Percentiles rank a stretch among this genome's conserved stretches.
phyloP scores from a whole-genome alignment of 2,797 vertebrate species.

The Anomalospiza imberbis region DNA sequence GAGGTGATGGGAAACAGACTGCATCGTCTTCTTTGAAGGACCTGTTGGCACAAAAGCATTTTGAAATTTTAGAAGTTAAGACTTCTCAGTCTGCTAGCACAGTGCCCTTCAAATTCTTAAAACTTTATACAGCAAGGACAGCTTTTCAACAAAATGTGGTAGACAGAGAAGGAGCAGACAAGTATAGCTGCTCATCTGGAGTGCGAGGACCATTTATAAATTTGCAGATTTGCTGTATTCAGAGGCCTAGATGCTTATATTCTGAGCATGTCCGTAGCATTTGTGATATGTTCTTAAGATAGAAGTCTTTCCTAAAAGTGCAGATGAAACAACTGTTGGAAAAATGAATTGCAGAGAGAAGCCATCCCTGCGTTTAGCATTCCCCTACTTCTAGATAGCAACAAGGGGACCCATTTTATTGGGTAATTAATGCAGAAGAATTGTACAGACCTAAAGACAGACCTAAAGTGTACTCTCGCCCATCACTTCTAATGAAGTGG shows the following conservation, averaged over 20 bases:
- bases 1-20: not conserved
- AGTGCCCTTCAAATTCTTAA: not conserved
- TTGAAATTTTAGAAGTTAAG: not conserved
- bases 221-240: not conserved
- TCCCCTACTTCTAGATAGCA: not conserved
- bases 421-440: not conserved
- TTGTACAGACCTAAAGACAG: not conserved
- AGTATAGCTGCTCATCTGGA: not conserved
- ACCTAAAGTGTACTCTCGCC: not conserved
- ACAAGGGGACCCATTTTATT: not conserved
- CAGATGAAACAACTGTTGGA: not conserved
- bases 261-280: not conserved
- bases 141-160: not conserved
- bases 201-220: not conserved
- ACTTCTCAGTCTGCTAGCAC: not conserved
- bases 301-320: not conserved
- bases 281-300: not conserved
- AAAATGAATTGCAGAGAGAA: not conserved
- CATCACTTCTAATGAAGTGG: not conserved
- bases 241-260: not conserved
- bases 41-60: not conserved
- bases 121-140: not conserved
- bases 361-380: not conserved
- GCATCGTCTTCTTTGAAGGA: not conserved
- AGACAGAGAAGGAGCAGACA: not conserved